Percentiles rank a stretch among this genome's conserved stretches.
These are phyloP conservation scores for Teleopsis dalmanni DNA, from an alignment of 1,140 invertebrate genomes.

Conservation along the genomic window DNA sequence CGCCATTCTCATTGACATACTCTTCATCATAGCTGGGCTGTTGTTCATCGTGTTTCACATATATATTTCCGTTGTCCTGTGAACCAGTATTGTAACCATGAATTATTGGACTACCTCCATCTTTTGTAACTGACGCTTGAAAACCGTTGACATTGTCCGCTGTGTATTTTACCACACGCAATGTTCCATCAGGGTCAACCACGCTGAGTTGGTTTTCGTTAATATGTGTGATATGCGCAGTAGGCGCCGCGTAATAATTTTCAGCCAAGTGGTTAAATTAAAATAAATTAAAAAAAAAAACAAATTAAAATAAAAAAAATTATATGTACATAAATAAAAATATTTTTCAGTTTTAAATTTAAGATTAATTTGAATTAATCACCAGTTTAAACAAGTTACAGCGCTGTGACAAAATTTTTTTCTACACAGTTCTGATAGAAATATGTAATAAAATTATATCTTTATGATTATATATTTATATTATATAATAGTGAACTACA, in stretches of 20 bases:
- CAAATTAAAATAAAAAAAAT: neutral
- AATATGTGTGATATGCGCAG: neutral
- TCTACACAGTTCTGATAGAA: no score
- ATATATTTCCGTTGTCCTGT: neutral
- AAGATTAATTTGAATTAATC: no score
- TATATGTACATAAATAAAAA: neutral
- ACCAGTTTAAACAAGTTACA: no score
- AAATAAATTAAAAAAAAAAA: neutral
- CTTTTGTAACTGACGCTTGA: conserved; percentile 44
- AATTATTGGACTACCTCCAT: conserved; percentile 27
- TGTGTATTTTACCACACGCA: conserved; percentile 48
- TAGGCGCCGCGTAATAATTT: neutral
- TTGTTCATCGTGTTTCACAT: conserved; percentile 8
- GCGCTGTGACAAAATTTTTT: no score
- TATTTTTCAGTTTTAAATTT: no score
- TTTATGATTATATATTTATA: no score
- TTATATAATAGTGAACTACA: no score
- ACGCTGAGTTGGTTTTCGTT: conserved; percentile 25
- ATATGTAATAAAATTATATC: no score
- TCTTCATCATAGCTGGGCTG: conserved; percentile 5
- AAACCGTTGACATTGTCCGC: conserved; percentile 51
- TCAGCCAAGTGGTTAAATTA: no score
- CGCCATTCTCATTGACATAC: conserved; percentile 9
- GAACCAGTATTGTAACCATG: conserved; percentile 27
- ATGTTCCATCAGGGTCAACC: conserved; percentile 48